Base-by-base conservation (phyloP, 2,888 invertebrate genomes). In the Apamea anceps region DNA sequence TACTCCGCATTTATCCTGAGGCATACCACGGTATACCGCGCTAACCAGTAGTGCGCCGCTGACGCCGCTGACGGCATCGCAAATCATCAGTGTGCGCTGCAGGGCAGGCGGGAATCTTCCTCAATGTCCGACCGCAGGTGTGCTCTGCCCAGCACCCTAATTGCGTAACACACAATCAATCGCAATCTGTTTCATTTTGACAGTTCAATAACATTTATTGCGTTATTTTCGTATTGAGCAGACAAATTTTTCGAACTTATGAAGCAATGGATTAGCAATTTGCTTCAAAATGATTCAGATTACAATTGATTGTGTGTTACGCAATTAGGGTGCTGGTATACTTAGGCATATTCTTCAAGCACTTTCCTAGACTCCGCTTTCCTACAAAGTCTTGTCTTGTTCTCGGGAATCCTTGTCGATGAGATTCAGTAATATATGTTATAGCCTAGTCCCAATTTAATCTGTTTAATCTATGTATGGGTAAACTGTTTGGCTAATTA, bases 361-460 rank as follows among this genome's bases (percentile, higher is more conserved):
- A 68, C 6, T 74, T 73, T 72, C 25, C 45, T 28, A 54, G 13
- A 70, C n/a, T 72, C 60, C 78, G 15, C n/a, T 73, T 83, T 73
- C 37, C 48, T 70, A 57, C 37, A 54, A 54, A 84, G 25, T 75
- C 42, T 65, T 75, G 42, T 13, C 45, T 70, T 62, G 65, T 51
- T 81, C 32, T 42, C 7, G 28, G 66, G 32, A 72, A 81, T 48
- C 37, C 21, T 62, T 73, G 62, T 57, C 57, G 6, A 71, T 57
- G 32, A 81, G 25, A 71, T 66, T 71, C 62, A 54, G 28, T 32
- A 45, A 75, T 81, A n/a, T 77, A 45, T 45, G 10, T 74, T 68
- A 63, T 48, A 63, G 67, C 63, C 76, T 32, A 70, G 60, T 54
- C 28, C 5, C 10, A 67, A 73, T 62, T 80, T 73, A 65, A 63